Evolutionary conservation across 1,140 invertebrate species (phyloP).

Genomic region (Ceratina calcarata): DNA sequence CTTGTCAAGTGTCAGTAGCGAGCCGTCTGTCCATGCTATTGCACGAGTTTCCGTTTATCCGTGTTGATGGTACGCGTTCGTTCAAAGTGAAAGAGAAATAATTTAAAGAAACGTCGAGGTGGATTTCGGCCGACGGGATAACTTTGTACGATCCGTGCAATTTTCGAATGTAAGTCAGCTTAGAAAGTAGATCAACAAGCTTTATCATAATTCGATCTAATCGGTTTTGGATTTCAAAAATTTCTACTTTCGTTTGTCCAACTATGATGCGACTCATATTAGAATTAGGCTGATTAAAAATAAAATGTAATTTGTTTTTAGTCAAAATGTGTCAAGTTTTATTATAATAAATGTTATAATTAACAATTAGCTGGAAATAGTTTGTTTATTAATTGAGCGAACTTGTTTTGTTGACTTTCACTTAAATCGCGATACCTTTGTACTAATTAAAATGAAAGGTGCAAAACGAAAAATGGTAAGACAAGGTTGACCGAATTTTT

Average conservation of each 20-base stretch:
- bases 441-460: constrained; percentile 26
- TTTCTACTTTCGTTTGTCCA: not conserved
- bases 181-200: not conserved
- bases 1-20: constrained; percentile 50
- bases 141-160: constrained; percentile 54
- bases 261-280: not conserved
- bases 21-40: constrained; percentile 50
- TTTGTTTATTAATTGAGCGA: no score
- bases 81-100: not conserved
- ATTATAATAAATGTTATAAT: no score
- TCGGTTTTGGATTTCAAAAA: not conserved
- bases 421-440: no score
- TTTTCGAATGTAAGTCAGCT: constrained; percentile 58
- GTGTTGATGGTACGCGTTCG: not conserved
- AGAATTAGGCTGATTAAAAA: not conserved
- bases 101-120: not conserved
- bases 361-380: no score
- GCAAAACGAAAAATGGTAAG: not conserved
- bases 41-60: constrained; percentile 36
- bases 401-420: no score
- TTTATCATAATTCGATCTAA: no score
- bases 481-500: not conserved
- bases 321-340: no score
- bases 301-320: no score
- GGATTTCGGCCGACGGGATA: constrained; percentile 8